Evolutionary conservation across 2,888 invertebrate genomes (phyloP).

Genomic region (Epinotia ramella): DNA sequence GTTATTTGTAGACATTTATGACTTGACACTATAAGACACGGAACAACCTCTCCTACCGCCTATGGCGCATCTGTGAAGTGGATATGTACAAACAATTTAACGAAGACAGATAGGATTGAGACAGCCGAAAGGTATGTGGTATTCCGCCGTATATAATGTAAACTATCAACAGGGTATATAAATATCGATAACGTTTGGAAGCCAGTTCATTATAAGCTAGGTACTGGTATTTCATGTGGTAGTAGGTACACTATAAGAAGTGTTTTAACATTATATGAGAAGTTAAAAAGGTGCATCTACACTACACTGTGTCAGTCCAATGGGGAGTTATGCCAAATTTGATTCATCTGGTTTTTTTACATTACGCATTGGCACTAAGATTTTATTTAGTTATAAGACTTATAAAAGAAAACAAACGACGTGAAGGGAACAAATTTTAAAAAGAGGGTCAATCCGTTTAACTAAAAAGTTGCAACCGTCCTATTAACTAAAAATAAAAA

Average conservation of each 20-base stretch:
- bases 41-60: neutral
- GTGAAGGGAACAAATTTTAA: too few relatives aligned
- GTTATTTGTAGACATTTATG: neutral
- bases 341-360: too few relatives aligned
- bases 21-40: neutral
- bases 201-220: conserved; percentile 6
- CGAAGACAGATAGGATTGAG: neutral
- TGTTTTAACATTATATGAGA: too few relatives aligned
- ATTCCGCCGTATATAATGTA: conserved; percentile 11
- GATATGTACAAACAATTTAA: conserved; percentile 13
- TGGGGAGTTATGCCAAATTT: too few relatives aligned
- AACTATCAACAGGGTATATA: conserved; percentile 25
- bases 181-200: conserved; percentile 33
- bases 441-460: too few relatives aligned
- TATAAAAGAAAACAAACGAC: too few relatives aligned
- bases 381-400: too few relatives aligned
- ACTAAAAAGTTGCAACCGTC: too few relatives aligned
- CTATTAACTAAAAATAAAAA: neutral
- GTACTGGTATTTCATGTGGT: neutral
- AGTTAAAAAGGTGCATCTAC: neutral
- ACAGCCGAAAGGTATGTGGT: conserved; percentile 6
- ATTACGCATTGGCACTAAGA: too few relatives aligned
- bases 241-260: too few relatives aligned
- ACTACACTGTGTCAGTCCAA: too few relatives aligned
- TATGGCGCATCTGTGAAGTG: neutral